Base-by-base conservation (phyloP, 1,140 invertebrate genomes). In the Lucilia cuprina region DNA sequence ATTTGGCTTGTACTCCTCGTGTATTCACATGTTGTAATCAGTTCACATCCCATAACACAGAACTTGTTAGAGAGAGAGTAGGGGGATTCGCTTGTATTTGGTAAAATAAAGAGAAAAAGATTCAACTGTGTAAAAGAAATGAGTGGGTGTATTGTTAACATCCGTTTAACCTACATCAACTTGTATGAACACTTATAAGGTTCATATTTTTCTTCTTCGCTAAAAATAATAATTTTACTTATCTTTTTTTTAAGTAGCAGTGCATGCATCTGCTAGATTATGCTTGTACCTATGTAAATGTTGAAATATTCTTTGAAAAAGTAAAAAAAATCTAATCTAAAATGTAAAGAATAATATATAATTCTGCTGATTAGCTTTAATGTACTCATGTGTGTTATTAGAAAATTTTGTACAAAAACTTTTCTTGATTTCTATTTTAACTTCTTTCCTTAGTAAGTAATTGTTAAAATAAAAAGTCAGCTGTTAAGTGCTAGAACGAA, bases 1-100 rank as follows among this genome's bases (percentile, higher is more conserved):
- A 78, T 78, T 78, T 78, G 75, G 35, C 35, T 78, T 41, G 41
- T 78, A 78, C n/a, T 78, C 13, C 3, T 70, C 19, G 60, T 25
- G 21, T 19, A 21, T 41, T 41, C 41, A 10, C 41, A 41, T 41
- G 65, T 65, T 65, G n/a, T 70, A 21, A 21, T 70, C 50, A 55
- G 50, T 55, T 55, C 17, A 55, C 12, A 41, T 41, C 41, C n/a
- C n/a, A n/a, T n/a, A n/a, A 41, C 10, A 30, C 25, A 30, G 1
- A 3, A 30, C 25, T 30, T 30, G 25, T 3, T 2, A 30, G 25
- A 3, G 25, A 30, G 25, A 30, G 25, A 30, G 3, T n/a, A 30
- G 25, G 25, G 25, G 25, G 3, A 2, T 30, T 30, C 3, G 1
- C 25, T 30, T 30, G 25, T 70, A 19, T 70, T 21, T 19, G 65